Evolutionary conservation across 2,797 vertebrate species (phyloP).

Genomic region (Bryconaethiops microstoma): DNA sequence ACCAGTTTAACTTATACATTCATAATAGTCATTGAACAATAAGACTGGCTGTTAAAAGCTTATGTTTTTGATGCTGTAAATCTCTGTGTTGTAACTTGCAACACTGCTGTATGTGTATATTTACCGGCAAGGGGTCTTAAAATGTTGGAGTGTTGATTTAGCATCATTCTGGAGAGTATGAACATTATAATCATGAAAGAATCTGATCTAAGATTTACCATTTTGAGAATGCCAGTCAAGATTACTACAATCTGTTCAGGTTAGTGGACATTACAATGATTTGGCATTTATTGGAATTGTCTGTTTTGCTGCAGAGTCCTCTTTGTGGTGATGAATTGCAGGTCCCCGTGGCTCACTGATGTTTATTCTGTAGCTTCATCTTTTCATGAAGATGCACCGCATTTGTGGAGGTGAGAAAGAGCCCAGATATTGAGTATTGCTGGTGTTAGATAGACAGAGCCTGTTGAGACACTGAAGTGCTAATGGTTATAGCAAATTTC

Average conservation of each 20-base stretch:
- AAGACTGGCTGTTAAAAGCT: no score
- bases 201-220: no score
- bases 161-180: background rate
- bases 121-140: background rate
- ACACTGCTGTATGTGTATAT: background rate
- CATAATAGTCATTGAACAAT: no score
- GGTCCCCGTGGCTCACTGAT: slow-evolving; percentile 40
- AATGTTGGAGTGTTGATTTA: background rate
- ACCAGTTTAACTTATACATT: no score
- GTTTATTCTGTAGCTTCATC: slow-evolving; percentile 68
- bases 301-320: slow-evolving; percentile 8
- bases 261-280: background rate
- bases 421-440: slow-evolving; percentile 43
- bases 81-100: background rate
- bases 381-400: slow-evolving; percentile 60
- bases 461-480: slow-evolving; percentile 36
- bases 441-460: slow-evolving; percentile 43
- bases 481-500: slow-evolving; percentile 60
- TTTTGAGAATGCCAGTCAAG: no score
- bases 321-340: slow-evolving; percentile 44
- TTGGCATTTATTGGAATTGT: background rate
- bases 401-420: slow-evolving; percentile 56
- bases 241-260: background rate
- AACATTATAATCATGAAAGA: no score
- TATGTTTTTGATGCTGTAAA: no score